These are phyloP conservation scores for Harpagifer antarcticus DNA, from an alignment of 2,797 vertebrate species.

Conservation along the genomic window DNA sequence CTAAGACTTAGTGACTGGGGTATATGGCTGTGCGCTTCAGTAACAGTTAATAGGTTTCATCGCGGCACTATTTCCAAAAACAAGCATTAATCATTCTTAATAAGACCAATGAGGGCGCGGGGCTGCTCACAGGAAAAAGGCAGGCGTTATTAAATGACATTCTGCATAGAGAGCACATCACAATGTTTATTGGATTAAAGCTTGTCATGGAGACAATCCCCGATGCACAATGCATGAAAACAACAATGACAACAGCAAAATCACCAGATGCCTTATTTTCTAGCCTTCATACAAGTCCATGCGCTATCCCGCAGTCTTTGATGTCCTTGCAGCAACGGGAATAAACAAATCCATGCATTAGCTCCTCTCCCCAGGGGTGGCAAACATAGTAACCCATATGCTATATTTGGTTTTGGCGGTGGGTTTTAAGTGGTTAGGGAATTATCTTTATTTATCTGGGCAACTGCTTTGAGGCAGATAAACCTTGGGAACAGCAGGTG, in stretches of 20 bases:
- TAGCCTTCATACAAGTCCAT: conserved; percentile 56
- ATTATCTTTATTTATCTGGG: conserved; percentile 64
- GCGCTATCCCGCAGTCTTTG: conserved; percentile 60
- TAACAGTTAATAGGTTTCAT: conserved; percentile 64
- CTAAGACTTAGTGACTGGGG: conserved; percentile 17
- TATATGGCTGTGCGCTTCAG: conserved; percentile 47
- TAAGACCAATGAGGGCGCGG: conserved; percentile 66
- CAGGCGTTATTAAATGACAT: conserved; percentile 72
- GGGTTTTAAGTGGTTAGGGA: conserved; percentile 64
- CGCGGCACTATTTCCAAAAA: conserved; percentile 60
- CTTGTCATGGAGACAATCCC: conserved; percentile 77
- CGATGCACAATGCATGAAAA: conserved; percentile 75
- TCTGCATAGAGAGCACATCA: conserved; percentile 76
- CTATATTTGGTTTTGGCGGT: conserved; percentile 71
- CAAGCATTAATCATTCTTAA: conserved; percentile 73
- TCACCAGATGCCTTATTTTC: conserved; percentile 55
- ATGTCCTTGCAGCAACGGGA: conserved; percentile 61
- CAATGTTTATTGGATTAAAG: conserved; percentile 85
- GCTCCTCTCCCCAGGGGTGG: conserved; percentile 51
- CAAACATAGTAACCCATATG: conserved; percentile 67
- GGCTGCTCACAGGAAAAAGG: conserved; percentile 68
- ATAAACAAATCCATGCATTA: conserved; percentile 54
- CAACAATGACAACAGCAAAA: conserved; percentile 75
- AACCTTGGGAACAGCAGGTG: conserved; percentile 69
- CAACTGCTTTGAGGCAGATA: conserved; percentile 56